Conservation (phyloP, 2,797 vertebrate genomes). For the Notamacropus eugenii region DNA sequence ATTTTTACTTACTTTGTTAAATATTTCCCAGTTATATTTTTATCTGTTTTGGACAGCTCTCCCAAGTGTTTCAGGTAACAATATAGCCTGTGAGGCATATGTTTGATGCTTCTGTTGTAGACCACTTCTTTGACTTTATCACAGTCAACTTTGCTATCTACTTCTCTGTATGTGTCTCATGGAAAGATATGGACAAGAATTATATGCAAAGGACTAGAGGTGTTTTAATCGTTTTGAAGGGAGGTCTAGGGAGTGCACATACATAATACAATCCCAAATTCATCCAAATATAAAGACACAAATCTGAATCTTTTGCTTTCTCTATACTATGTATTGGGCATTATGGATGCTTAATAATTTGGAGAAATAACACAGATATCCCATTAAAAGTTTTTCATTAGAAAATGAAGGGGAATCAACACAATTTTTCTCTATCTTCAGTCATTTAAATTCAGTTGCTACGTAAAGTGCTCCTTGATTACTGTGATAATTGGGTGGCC, state of each 20-base stretch:
- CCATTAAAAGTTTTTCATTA: neutral
- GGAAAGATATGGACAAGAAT: neutral
- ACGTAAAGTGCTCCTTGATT: neutral
- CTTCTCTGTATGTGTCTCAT: neutral
- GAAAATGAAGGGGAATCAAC: neutral
- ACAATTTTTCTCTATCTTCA: neutral
- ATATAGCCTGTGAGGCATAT: neutral
- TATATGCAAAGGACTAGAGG: neutral
- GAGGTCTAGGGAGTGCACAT: neutral
- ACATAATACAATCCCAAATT: neutral
- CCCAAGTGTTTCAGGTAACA: neutral
- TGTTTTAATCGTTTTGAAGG: neutral
- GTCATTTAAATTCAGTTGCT: neutral
- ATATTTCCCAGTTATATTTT: neutral
- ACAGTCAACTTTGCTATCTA: neutral
- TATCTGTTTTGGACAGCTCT: neutral
- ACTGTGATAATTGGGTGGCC: neutral
- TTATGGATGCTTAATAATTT: neutral
- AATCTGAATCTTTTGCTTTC: neutral
- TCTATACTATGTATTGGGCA: neutral
- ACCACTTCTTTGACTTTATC: neutral
- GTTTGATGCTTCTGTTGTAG: neutral
- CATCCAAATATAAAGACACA: neutral
- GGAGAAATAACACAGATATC: neutral
- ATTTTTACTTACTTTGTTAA: neutral